Conservation (phyloP, 2,888 invertebrate genomes). For the Helleia helle region DNA sequence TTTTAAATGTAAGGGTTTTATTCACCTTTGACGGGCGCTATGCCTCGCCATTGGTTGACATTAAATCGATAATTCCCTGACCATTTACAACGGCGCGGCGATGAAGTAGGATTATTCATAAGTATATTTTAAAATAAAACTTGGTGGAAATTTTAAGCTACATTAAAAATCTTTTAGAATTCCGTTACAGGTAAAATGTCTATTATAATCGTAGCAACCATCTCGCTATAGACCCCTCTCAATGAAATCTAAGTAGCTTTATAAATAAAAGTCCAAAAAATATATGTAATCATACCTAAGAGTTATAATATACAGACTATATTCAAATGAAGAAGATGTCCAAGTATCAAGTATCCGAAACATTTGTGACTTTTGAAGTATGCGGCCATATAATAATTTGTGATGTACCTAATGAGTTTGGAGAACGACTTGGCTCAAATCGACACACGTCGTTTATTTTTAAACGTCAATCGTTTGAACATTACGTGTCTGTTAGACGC, state of each 20-base stretch:
- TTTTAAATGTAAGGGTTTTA: slow-evolving; percentile 46
- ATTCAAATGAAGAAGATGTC: no score
- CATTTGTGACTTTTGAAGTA: slow-evolving; percentile 11
- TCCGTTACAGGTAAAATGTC: no score
- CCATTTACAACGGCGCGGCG: no score
- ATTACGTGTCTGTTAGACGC: slow-evolving; percentile 16
- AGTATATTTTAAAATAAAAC: neutral
- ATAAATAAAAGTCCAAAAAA: no score
- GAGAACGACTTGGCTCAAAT: slow-evolving; percentile 32
- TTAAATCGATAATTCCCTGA: slow-evolving; percentile 28
- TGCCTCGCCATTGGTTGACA: slow-evolving; percentile 39
- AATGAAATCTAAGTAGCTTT: no score
- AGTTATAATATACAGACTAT: neutral
- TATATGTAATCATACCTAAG: neutral
- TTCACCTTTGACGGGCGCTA: slow-evolving; percentile 49
- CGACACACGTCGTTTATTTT: slow-evolving; percentile 56
- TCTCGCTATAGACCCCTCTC: no score
- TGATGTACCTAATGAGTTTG: slow-evolving; percentile 34
- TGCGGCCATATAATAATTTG: slow-evolving; percentile 38
- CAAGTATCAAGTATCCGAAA: neutral
- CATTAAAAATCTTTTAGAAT: no score
- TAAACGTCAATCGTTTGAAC: slow-evolving; percentile 34
- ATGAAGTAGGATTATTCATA: no score
- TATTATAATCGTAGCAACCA: no score
- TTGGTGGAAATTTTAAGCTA: no score